phyloP scores from a whole-genome alignment of 2,888 invertebrate genomes.

The Bugula neritina region DNA sequence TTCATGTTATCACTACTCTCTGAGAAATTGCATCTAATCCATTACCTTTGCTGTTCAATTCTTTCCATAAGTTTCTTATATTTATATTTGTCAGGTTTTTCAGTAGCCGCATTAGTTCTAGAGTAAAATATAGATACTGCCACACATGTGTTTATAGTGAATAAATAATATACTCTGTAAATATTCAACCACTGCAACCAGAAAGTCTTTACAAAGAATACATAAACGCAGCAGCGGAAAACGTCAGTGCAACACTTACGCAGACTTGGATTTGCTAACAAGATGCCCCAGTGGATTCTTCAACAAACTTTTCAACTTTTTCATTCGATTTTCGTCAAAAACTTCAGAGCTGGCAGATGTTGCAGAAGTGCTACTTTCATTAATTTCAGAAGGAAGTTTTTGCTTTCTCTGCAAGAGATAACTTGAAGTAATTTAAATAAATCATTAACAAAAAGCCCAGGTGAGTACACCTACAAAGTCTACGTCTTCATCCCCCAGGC shows the following conservation, averaged over 20 bases:
- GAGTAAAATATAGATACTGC: too few relatives aligned
- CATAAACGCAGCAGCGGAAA: too few relatives aligned
- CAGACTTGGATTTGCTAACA: conserved; percentile 14
- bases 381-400: neutral
- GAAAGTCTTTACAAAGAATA: too few relatives aligned
- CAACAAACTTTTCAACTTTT: conserved; percentile 13
- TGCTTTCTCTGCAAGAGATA: conserved; percentile 7
- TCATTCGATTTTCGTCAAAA: conserved; percentile 7
- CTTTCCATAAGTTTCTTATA: conserved; percentile 5
- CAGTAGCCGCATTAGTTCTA: too few relatives aligned
- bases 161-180: too few relatives aligned
- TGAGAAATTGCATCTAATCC: neutral
- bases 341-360: conserved; percentile 16
- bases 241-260: too few relatives aligned
- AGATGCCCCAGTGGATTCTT: conserved; percentile 13
- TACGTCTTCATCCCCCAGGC: too few relatives aligned
- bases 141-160: too few relatives aligned
- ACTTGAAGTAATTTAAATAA: too few relatives aligned
- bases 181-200: too few relatives aligned
- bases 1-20: neutral
- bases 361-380: neutral
- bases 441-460: too few relatives aligned
- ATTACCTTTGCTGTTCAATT: conserved; percentile 18
- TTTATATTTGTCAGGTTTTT: neutral
- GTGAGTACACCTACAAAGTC: too few relatives aligned